These are phyloP conservation scores for Drosophila histrio DNA, from an alignment of 2,888 invertebrate genomes.

Conservation along the genomic window DNA sequence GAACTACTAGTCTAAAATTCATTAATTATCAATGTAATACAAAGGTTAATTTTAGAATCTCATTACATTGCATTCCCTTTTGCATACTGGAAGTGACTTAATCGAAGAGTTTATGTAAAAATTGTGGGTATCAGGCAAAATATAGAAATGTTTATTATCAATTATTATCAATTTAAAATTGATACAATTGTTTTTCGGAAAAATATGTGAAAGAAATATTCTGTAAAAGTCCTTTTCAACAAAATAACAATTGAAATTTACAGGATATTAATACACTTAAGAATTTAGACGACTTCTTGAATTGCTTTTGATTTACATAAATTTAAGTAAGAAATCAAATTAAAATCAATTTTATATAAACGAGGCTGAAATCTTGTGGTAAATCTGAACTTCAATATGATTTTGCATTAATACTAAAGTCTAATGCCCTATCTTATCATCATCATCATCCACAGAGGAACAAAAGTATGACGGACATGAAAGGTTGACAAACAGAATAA, in stretches of 20 bases:
- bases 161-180: too few relatives aligned
- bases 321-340: neutral
- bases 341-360: neutral
- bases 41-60: neutral
- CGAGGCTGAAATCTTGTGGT: neutral
- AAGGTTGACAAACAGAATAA: constrained; percentile 1
- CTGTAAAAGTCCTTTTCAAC: too few relatives aligned
- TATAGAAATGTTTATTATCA: neutral
- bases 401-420: neutral
- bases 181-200: too few relatives aligned
- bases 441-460: neutral
- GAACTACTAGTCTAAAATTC: too few relatives aligned
- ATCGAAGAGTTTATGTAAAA: neutral
- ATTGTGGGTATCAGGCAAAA: neutral
- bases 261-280: neutral
- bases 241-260: neutral
- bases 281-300: neutral
- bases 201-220: too few relatives aligned
- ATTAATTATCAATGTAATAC: neutral
- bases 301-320: neutral
- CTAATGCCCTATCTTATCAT: neutral
- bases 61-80: neutral
- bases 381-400: neutral
- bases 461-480: neutral
- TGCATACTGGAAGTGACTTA: neutral